A percentile compares a stretch with the other conserved stretches of the same genome.
Evolutionary conservation across 2,888 invertebrate genomes (phyloP).

Genomic region (Ichneumoninae sp.): DNA sequence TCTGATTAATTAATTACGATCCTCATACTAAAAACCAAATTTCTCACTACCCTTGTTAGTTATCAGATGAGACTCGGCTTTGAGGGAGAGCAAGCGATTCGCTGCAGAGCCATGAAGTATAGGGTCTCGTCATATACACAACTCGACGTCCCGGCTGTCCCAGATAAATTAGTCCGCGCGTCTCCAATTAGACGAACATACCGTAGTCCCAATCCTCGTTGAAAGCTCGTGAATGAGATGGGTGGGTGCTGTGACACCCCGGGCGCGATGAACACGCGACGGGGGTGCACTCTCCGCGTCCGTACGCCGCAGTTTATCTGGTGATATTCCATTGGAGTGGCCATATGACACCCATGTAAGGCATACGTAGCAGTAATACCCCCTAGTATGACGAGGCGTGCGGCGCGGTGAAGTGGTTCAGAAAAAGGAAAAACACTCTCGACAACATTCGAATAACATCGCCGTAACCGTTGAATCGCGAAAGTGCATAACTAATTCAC

Average conservation of each 20-base stretch:
- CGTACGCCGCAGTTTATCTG: constrained; percentile 39
- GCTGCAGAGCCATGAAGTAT: constrained; percentile 5
- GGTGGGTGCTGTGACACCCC: constrained; percentile 46
- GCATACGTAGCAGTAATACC: background rate
- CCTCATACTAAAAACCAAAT: background rate
- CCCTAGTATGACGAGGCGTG: constrained; percentile 14
- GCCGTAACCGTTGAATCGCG: constrained; percentile 74
- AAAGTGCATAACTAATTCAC: constrained; percentile 78
- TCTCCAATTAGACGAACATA: constrained; percentile 58
- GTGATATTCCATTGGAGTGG: constrained; percentile 1
- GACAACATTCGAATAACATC: constrained; percentile 64
- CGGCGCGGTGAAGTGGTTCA: constrained; percentile 39
- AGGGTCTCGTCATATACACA: background rate
- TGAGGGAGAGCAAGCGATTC: constrained; percentile 29
- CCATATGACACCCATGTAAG: constrained; percentile 2
- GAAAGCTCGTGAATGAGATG: constrained; percentile 54
- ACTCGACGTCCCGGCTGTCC: constrained; percentile 20
- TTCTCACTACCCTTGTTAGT: background rate
- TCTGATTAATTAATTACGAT: background rate
- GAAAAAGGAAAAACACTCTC: constrained; percentile 20
- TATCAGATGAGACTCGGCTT: background rate
- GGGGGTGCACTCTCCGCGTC: constrained; percentile 23
- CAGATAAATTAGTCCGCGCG: constrained; percentile 59
- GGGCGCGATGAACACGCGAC: constrained; percentile 31
- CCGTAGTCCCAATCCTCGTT: constrained; percentile 27